A percentile compares a stretch with the other conserved stretches of the same genome.
phyloP scores from a whole-genome alignment of 2,888 invertebrate species.

The Terebella lapidaria region DNA sequence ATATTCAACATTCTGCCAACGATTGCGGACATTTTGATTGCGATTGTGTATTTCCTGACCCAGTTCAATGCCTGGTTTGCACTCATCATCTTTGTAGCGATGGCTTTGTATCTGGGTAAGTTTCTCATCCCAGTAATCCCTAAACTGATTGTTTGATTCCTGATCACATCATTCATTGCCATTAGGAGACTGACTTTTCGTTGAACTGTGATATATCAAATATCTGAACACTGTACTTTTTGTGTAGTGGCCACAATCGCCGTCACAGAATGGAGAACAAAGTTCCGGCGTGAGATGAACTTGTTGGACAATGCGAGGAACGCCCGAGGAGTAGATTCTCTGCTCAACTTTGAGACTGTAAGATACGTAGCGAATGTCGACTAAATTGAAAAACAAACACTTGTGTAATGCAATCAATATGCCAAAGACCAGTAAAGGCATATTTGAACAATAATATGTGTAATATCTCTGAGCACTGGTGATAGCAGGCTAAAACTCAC shows the following conservation, averaged over 20 bases:
- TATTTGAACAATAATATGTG: neutral
- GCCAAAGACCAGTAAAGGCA: too few relatives aligned
- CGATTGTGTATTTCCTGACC: constrained; percentile 80
- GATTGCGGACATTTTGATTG: constrained; percentile 84
- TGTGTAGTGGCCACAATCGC: constrained; percentile 73
- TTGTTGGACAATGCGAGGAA: constrained; percentile 86
- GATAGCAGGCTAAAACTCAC: too few relatives aligned
- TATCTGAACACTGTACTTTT: too few relatives aligned
- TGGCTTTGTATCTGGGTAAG: constrained; percentile 87
- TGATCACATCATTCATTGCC: too few relatives aligned
- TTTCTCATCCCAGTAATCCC: neutral
- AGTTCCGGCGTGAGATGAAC: constrained; percentile 91
- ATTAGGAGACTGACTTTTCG: too few relatives aligned
- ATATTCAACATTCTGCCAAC: constrained; percentile 91
- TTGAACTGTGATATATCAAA: too few relatives aligned
- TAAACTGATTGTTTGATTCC: neutral
- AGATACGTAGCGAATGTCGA: too few relatives aligned
- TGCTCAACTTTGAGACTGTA: constrained; percentile 96
- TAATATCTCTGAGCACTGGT: neutral
- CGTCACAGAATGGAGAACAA: constrained; percentile 97
- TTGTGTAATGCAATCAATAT: too few relatives aligned
- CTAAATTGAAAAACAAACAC: too few relatives aligned
- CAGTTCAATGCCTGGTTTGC: constrained; percentile 93
- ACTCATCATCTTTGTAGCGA: constrained; percentile 86
- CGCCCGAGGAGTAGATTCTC: constrained; percentile 88